A percentile compares a stretch with the other conserved stretches of the same genome.
Evolutionary conservation across 2,113 vertebrate species (phyloP).

Genomic region (Suricata suricatta): DNA sequence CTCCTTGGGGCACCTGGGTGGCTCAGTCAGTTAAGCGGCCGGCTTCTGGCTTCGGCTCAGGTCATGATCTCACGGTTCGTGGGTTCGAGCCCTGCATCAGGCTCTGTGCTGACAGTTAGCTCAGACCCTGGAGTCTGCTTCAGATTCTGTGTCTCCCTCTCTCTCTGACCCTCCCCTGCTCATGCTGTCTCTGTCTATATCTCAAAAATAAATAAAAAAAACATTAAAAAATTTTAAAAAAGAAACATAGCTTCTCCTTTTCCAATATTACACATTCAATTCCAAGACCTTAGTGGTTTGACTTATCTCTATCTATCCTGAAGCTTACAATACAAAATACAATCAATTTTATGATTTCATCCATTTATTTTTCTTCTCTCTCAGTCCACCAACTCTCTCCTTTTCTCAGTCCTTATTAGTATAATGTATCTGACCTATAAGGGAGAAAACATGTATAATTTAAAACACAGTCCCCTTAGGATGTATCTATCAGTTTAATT

Average conservation of each 20-base stretch:
- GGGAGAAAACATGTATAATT: background rate
- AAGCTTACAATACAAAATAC: background rate
- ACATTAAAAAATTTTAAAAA: no score
- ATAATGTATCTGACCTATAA: background rate
- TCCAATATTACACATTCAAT: background rate
- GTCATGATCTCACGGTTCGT: no score
- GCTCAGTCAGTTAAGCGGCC: no score
- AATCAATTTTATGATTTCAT: background rate
- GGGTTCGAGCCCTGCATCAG: no score
- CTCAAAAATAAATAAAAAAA: no score
- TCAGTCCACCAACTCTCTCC: background rate
- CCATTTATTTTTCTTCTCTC: background rate
- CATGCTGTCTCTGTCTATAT: no score
- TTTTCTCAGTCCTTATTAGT: background rate
- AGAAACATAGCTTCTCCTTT: background rate
- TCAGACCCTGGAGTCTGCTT: no score
- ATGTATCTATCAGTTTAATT: background rate
- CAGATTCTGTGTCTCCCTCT: no score
- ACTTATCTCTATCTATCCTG: background rate
- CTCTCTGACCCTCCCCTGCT: no score
- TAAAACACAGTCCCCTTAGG: background rate
- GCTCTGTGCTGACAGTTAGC: no score
- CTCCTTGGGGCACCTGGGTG: background rate
- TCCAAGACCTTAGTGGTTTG: background rate
- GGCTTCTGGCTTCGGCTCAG: no score